Percentiles rank a stretch among this genome's conserved stretches.
phyloP scores from a whole-genome alignment of 2,113 vertebrate species.

The Typhlomys cinereus region DNA sequence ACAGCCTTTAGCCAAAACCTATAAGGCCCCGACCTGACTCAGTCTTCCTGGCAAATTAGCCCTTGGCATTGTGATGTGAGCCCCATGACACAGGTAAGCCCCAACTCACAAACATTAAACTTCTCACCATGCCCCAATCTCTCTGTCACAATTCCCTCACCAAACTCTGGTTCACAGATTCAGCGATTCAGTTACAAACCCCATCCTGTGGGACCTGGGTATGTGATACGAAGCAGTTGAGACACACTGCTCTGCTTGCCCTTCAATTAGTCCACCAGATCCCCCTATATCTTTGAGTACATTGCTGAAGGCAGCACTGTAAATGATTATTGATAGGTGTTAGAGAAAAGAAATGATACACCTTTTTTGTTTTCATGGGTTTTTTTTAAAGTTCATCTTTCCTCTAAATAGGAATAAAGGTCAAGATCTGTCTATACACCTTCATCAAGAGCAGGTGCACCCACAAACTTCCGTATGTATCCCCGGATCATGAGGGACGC shows the following conservation, averaged over 20 bases:
- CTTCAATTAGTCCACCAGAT: background rate
- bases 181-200: background rate
- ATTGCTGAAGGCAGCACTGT: background rate
- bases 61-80: background rate
- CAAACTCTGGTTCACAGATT: background rate
- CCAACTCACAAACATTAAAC: background rate
- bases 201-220: background rate
- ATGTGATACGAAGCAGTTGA: background rate
- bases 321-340: background rate
- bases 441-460: background rate
- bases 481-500: background rate
- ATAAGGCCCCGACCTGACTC: constrained; percentile 32
- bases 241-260: background rate
- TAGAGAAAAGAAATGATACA: background rate
- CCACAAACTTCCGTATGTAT: background rate
- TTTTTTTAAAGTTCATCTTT: background rate
- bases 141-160: background rate
- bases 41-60: background rate
- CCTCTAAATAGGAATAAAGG: background rate
- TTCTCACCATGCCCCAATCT: background rate
- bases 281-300: background rate
- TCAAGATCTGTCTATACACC: background rate
- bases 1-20: constrained; percentile 26
- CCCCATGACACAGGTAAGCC: background rate
- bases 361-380: background rate